A percentile compares a stretch with the other conserved stretches of the same genome.
Evolutionary conservation across 2,113 vertebrate species (phyloP).

Genomic region (Syngnathoides biaculeatus): DNA sequence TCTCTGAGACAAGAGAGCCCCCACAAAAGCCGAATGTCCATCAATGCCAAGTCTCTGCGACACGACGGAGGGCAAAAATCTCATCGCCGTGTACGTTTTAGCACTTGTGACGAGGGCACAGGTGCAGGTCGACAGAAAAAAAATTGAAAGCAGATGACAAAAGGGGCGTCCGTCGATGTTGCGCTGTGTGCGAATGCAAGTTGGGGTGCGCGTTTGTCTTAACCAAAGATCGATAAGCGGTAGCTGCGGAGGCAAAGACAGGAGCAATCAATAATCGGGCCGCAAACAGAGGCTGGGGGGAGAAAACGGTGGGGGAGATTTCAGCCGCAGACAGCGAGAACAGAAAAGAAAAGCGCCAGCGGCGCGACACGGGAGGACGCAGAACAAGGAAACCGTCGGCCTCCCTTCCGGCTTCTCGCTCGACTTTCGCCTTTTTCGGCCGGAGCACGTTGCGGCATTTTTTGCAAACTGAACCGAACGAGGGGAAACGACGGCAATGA

Average conservation of each 20-base stretch:
- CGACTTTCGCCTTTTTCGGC: slow-evolving; percentile 10
- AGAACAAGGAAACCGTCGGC: slow-evolving; percentile 7
- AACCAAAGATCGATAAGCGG: slow-evolving; percentile 75
- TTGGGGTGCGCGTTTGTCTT: slow-evolving; percentile 45
- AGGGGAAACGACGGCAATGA: no score
- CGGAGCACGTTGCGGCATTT: not conserved
- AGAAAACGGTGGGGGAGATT: slow-evolving; percentile 59
- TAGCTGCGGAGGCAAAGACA: slow-evolving; percentile 76
- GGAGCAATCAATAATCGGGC: slow-evolving; percentile 74
- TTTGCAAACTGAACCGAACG: no score
- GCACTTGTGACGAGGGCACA: not conserved
- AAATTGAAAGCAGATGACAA: slow-evolving; percentile 14
- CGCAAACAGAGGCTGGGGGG: slow-evolving; percentile 66
- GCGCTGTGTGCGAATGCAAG: slow-evolving; percentile 23
- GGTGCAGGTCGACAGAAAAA: not conserved
- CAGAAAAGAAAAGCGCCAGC: slow-evolving; percentile 48
- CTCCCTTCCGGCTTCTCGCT: not conserved
- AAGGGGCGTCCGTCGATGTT: slow-evolving; percentile 10
- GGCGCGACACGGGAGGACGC: slow-evolving; percentile 35
- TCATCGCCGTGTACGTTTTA: slow-evolving; percentile 29
- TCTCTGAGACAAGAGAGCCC: slow-evolving; percentile 60
- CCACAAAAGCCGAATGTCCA: slow-evolving; percentile 64
- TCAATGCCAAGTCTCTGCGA: slow-evolving; percentile 65
- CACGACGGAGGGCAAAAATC: slow-evolving; percentile 51
- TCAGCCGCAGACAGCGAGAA: slow-evolving; percentile 50